A percentile compares a stretch with the other conserved stretches of the same genome.
Evolutionary conservation across 2,113 vertebrate species (phyloP).

Genomic region (Tapirus terrestris): DNA sequence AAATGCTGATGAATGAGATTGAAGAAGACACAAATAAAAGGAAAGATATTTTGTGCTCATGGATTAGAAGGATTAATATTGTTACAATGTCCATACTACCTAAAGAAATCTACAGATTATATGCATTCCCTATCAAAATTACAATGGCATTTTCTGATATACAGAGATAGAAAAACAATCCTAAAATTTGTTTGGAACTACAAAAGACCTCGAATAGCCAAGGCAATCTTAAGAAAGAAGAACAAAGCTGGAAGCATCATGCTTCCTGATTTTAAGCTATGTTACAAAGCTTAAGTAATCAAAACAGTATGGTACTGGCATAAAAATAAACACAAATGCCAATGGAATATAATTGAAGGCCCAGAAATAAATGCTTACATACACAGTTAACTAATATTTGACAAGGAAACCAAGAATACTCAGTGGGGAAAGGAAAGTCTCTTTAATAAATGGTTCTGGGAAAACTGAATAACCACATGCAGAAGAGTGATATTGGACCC

Average conservation of each 20-base stretch:
- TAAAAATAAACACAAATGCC: neutral
- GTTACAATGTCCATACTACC: neutral
- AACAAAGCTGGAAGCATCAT: neutral
- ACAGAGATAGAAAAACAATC: neutral
- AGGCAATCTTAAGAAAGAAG: neutral
- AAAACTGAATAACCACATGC: neutral
- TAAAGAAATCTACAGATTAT: neutral
- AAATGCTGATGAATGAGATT: neutral
- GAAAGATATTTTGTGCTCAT: neutral
- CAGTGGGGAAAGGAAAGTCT: neutral
- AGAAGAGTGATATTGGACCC: neutral
- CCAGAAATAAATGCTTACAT: neutral
- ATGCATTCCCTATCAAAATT: neutral
- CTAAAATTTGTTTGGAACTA: neutral
- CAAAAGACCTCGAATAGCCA: neutral
- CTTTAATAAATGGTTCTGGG: neutral
- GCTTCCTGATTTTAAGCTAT: neutral
- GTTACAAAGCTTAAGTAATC: neutral
- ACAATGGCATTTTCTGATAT: neutral
- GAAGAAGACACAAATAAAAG: neutral
- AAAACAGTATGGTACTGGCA: neutral
- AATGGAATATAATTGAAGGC: neutral
- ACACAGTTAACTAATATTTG: neutral
- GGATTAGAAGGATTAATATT: neutral
- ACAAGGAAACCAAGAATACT: neutral